Evolutionary conservation across 2,797 vertebrate species (phyloP).

Genomic region (Craterocephalus amniculus): DNA sequence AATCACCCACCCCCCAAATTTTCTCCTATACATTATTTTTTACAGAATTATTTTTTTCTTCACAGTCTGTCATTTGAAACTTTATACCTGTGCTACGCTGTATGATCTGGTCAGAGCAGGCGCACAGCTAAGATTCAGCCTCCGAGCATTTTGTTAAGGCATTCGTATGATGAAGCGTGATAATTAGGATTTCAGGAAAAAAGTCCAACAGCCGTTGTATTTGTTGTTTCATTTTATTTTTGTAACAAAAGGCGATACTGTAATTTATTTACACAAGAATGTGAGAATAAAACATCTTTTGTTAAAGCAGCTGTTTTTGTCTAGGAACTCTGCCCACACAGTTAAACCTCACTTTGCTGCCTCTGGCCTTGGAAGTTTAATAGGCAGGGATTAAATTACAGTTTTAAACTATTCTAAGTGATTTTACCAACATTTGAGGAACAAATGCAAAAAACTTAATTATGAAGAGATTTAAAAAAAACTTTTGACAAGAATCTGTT

Average conservation of each 20-base stretch:
- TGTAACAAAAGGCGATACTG: constrained; percentile 63
- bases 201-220: neutral
- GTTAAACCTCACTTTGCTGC: neutral
- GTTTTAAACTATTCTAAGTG: too few relatives aligned
- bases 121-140: constrained; percentile 4
- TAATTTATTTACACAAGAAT: constrained; percentile 79
- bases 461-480: too few relatives aligned
- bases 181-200: constrained; percentile 18
- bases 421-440: too few relatives aligned
- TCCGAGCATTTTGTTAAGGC: constrained; percentile 40
- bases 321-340: neutral
- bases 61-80: constrained; percentile 12
- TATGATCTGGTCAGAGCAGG: neutral
- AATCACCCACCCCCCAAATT: constrained; percentile 18
- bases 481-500: too few relatives aligned
- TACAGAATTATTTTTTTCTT: constrained; percentile 27
- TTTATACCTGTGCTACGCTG: neutral
- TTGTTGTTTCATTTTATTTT: constrained; percentile 68
- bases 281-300: constrained; percentile 81
- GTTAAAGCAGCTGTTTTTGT: constrained; percentile 50
- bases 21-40: constrained; percentile 17
- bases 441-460: too few relatives aligned
- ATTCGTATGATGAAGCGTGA: constrained; percentile 37
- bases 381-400: too few relatives aligned
- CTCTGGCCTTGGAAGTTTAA: neutral